Evolutionary conservation across 2,888 invertebrate genomes (phyloP).

Genomic region (Euproctis similis): DNA sequence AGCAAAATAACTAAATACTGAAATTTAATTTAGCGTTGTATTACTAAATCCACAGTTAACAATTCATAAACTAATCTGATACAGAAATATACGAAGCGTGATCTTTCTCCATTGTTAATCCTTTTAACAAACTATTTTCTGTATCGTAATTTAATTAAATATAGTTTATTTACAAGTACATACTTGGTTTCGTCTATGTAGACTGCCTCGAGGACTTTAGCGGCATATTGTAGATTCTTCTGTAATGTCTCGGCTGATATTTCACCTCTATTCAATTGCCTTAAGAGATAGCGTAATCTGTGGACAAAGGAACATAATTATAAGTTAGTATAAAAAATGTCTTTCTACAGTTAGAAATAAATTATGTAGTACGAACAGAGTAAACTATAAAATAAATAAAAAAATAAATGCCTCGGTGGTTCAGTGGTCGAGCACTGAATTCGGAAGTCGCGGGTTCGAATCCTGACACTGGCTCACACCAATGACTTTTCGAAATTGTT

Average conservation of each 20-base stretch:
- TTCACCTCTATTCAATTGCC: conserved; percentile 90
- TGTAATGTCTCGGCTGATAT: conserved; percentile 91
- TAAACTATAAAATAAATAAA: not conserved
- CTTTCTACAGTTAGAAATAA: not conserved
- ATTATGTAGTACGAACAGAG: not conserved
- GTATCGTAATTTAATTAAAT: conserved; percentile 4
- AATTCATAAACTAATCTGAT: no score
- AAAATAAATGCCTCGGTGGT: no score
- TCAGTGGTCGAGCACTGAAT: no score
- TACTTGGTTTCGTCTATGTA: conserved; percentile 96
- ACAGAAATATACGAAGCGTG: conserved; percentile 24
- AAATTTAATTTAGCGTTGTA: no score
- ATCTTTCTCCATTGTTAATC: conserved; percentile 17
- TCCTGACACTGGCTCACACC: no score
- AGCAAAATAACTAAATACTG: no score
- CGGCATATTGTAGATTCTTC: conserved; percentile 94
- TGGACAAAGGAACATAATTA: conserved; percentile 43
- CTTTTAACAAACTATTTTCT: conserved; percentile 4
- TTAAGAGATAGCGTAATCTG: conserved; percentile 93
- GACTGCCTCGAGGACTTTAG: conserved; percentile 93
- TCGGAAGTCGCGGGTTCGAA: no score
- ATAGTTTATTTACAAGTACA: conserved; percentile 54
- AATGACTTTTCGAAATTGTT: no score
- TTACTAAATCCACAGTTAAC: no score
- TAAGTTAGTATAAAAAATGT: no score